Evolutionary conservation across 2,888 invertebrate genomes (phyloP), one percentile per base, ranked within the genome.

Genomic region (Operophtera brumata): DNA sequence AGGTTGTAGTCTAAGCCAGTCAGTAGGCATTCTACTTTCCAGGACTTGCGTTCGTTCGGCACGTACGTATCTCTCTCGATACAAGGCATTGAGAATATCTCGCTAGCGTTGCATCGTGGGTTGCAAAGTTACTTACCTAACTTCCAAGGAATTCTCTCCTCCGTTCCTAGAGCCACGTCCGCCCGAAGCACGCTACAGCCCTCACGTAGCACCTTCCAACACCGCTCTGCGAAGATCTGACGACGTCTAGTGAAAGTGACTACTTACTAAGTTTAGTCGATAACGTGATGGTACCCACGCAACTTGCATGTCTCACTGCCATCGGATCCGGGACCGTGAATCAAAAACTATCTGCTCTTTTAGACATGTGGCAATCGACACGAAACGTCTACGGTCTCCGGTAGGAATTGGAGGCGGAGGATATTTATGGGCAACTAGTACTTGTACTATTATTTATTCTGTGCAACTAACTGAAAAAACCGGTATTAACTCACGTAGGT

Each of bases 251-350:
- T 50, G 39, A 40, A 40, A 12, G 42, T 2, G 40, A 43, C 36
- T 37, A 43, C 49, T 41, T 32, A 10, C 34, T 42, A 6, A 48
- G 64, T 59, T 62, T 60, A 57, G 53, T 64, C 64, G 64, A 64
- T 64, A 56, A 48, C 52, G 54, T 59, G 57, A 34, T 48, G 49
- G 48, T 46, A 54, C 44, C 50, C 54, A 55, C 59, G 55, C 50
- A 47, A 57, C 56, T 53, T 57, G 57, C 57, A 57, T 57, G 57
- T 39, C 45, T 26, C 51, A 10, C 51, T 47, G 52, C 26, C 57
- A 49, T 52, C 48, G 45, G 40, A 47, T 44, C 40, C 32, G 25
- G 32, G 47, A 42, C 47, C 47, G 47, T 55, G 50, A 50, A 47
- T 50, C 50, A 43, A 50, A 46, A 55, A 55, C 55, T 55, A 55